phyloP scores from a whole-genome alignment of 2,888 invertebrate species.

The Leptopterna dolabrata region DNA sequence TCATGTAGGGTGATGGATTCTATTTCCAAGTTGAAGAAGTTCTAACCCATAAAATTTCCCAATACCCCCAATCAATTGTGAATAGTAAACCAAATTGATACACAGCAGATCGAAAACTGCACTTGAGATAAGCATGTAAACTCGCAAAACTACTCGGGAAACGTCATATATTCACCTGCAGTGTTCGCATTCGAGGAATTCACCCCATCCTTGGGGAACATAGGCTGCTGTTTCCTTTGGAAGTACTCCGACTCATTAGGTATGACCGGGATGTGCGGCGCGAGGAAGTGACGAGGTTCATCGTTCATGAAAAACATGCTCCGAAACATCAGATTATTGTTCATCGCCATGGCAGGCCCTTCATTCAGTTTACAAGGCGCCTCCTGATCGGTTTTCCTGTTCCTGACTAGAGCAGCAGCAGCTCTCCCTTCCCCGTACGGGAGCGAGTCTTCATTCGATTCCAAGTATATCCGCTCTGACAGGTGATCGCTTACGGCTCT shows the following conservation, averaged over 20 bases:
- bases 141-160: no score
- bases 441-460: conserved; percentile 59
- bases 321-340: conserved; percentile 64
- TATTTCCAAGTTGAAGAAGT: no score
- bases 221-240: conserved; percentile 59
- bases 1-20: no score
- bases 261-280: conserved; percentile 63
- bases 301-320: conserved; percentile 65
- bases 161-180: not conserved
- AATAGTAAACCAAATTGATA: no score
- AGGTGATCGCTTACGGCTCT: conserved; percentile 63
- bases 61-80: no score
- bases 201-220: not conserved
- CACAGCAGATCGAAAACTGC: no score
- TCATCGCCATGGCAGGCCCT: conserved; percentile 60
- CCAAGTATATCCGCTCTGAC: conserved; percentile 62
- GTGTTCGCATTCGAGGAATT: not conserved
- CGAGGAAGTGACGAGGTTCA: conserved; percentile 64
- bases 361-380: conserved; percentile 10
- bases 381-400: conserved; percentile 33
- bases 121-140: no score
- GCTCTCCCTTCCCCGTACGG: conserved; percentile 51
- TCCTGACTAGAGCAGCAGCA: conserved; percentile 45
- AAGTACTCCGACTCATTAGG: conserved; percentile 63
- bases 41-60: no score